phyloP scores from a whole-genome alignment of 2,113 vertebrate genomes.

The Octodon degus region DNA sequence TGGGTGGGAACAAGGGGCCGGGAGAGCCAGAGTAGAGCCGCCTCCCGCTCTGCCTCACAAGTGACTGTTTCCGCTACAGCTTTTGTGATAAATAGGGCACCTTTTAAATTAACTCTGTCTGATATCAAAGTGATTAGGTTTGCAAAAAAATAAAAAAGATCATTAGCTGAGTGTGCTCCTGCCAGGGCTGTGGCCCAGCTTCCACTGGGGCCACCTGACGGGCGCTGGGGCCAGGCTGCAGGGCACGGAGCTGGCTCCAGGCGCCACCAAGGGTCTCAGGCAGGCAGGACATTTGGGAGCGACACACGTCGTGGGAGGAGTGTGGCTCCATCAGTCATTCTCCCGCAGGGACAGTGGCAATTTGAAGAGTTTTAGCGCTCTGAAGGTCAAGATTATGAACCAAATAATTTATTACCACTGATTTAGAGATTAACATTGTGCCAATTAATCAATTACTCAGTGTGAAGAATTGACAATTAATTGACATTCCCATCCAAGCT shows the following conservation, averaged over 20 bases:
- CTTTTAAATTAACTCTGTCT: conserved; percentile 48
- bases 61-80: neutral
- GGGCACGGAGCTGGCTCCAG: conserved; percentile 59
- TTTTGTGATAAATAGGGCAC: conserved; percentile 39
- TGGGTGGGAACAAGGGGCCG: neutral
- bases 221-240: conserved; percentile 17
- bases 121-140: conserved; percentile 49
- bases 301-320: conserved; percentile 72
- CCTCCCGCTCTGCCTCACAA: neutral
- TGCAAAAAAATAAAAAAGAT: neutral
- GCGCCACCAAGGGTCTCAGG: conserved; percentile 64
- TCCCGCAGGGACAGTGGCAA: conserved; percentile 75
- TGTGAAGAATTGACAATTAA: conserved; percentile 86
- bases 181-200: neutral
- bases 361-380: conserved; percentile 83
- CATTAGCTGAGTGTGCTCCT: neutral
- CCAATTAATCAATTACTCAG: conserved; percentile 87
- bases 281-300: conserved; percentile 78
- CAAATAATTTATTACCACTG: conserved; percentile 84
- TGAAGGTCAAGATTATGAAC: conserved; percentile 86
- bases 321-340: conserved; percentile 83
- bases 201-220: neutral
- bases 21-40: too few relatives aligned
- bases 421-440: conserved; percentile 87
- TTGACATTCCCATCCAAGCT: conserved; percentile 84